Conservation (phyloP, 1,140 invertebrate species). For the Drosophila dunni region DNA sequence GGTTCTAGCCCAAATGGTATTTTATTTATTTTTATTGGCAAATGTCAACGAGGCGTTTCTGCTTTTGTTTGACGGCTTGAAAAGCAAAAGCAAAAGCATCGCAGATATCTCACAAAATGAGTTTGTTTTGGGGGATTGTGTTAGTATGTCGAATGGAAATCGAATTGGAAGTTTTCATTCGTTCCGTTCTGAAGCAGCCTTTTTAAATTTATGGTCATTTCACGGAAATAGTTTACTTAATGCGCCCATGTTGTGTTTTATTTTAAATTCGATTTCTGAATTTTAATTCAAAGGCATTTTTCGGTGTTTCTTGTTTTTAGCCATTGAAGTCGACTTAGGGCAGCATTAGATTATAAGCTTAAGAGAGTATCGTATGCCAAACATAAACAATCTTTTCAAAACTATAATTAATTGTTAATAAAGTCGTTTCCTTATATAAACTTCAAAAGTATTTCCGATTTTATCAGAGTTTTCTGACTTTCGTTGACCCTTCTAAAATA, state of each 20-base stretch:
- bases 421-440: too few species aligned
- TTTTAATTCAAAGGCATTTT: constrained; percentile 7
- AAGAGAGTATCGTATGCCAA: not conserved
- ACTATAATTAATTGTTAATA: too few species aligned
- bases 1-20: constrained; percentile 67
- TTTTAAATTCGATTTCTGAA: constrained; percentile 19
- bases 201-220: constrained; percentile 29
- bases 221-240: constrained; percentile 22
- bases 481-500: too few species aligned
- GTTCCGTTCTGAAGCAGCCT: constrained; percentile 30
- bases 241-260: constrained; percentile 8
- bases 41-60: constrained; percentile 77
- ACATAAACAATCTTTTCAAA: too few species aligned
- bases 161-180: constrained; percentile 59
- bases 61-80: constrained; percentile 52
- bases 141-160: constrained; percentile 48
- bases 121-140: constrained; percentile 21
- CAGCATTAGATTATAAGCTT: not conserved
- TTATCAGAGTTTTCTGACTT: too few species aligned
- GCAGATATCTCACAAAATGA: constrained; percentile 33
- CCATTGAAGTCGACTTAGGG: not conserved
- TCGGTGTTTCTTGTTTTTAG: not conserved
- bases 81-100: constrained; percentile 14
- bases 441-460: too few species aligned
- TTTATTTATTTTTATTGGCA: constrained; percentile 82